A percentile compares a stretch with the other conserved stretches of the same genome.
These are phyloP conservation scores for Plebejus argus DNA, from an alignment of 2,888 invertebrate genomes.

Conservation along the genomic window DNA sequence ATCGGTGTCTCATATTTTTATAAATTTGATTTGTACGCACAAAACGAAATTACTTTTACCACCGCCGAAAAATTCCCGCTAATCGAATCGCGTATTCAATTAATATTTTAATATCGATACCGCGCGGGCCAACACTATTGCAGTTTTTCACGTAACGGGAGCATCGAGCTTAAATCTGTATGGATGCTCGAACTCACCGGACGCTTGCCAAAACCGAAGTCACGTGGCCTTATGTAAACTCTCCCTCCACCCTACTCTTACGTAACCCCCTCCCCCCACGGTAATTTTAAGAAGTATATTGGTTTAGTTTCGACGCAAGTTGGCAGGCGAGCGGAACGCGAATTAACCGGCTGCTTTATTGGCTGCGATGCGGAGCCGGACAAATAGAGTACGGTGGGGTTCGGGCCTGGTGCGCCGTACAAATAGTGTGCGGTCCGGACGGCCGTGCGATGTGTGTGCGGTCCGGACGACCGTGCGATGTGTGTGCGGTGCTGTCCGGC, in stretches of 20 bases:
- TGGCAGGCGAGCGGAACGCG: slow-evolving; percentile 56
- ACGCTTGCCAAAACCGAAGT: slow-evolving; percentile 61
- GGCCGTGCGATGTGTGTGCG: not conserved
- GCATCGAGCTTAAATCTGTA: slow-evolving; percentile 41
- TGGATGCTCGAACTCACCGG: slow-evolving; percentile 42
- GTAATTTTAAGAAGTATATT: slow-evolving; percentile 73
- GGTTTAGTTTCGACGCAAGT: slow-evolving; percentile 70
- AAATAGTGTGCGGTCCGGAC: slow-evolving; percentile 1
- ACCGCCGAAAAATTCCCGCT: not conserved
- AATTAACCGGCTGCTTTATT: slow-evolving; percentile 64
- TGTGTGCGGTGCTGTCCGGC: not conserved
- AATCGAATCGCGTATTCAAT: slow-evolving; percentile 21
- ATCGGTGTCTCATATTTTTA: not conserved
- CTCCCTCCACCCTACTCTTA: slow-evolving; percentile 51
- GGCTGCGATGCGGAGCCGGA: slow-evolving; percentile 25
- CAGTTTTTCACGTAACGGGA: slow-evolving; percentile 37
- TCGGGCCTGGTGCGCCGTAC: not conserved
- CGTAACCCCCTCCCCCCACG: slow-evolving; percentile 54
- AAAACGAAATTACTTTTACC: slow-evolving; percentile 13
- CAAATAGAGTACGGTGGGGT: slow-evolving; percentile 29
- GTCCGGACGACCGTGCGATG: not conserved
- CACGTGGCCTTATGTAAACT: slow-evolving; percentile 66
- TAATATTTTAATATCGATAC: slow-evolving; percentile 30
- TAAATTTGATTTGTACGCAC: not conserved
- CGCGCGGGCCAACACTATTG: slow-evolving; percentile 8